Evolutionary conservation across 1,140 invertebrate genomes (phyloP), one percentile per base, ranked within the genome.

Genomic region (Diachasma alloeum): DNA sequence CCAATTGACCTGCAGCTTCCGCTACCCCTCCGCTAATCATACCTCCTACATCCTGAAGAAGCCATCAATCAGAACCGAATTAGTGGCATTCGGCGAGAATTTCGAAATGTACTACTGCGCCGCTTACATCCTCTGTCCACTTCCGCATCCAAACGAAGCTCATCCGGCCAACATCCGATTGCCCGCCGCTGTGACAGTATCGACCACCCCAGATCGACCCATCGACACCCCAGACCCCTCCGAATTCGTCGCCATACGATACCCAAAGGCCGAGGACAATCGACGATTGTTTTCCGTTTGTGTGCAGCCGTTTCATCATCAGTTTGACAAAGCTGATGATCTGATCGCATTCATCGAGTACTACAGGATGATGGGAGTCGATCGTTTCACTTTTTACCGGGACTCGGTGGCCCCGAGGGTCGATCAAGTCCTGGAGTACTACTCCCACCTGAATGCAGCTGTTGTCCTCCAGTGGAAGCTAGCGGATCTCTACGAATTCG

Each of bases 261-360:
- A 77, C 68, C 67, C 75, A 74, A 56, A 74, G 63, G 2, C 17
- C 68, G 11, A 68, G 8, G 15, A 46, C 22, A 71, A 77, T 4
- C 31, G 44, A 36, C 67, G 66, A 56, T 83, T 85, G 17, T 90
- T 94, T 39, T 91, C 92, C 0, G 91, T 94, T 1, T 94, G 93
- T 82, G 91, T 94, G 0, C 93, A 93, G 59, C 93, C 93, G 0
- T 79, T 94, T 59, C 93, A 94, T 85, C 92, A 91, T 79, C 86
- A 91, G 56, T 94, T 92, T 84, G 91, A 92, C 71, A 83, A 88
- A 53, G 83, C 83, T 0, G 56, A 85, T 15, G 90, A 92, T 36
- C 85, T 94, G 56, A 88, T 93, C 8, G 93, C 94, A 84, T 94
- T 93, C 83, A 87, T 94, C 36, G 93, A 94, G 84, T 88, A 94